Base-by-base conservation (phyloP, 2,113 vertebrate genomes). In the Spea bombifrons region DNA sequence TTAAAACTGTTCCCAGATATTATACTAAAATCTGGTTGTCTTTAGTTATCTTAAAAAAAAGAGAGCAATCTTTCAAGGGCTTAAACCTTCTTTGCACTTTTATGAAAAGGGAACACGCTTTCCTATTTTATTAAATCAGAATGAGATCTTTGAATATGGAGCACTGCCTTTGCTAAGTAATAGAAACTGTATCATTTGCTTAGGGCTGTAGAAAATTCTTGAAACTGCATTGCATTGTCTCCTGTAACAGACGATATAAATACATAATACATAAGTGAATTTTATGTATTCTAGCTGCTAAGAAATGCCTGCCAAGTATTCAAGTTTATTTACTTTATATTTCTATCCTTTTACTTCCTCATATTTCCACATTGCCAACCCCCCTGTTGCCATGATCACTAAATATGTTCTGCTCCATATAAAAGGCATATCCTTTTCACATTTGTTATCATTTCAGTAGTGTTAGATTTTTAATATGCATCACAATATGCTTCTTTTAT, bases 21-120 rank as follows among this genome's bases (percentile, higher is more conserved):
- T 2, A 30, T 30, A 30, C 30, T 30, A 30, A 30, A 30, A 30
- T 30, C 30, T 30, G 30, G 30, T 30, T 30, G 30, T 30, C 30
- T 30, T 30, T 30, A 30, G 30, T 30, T 30, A 30, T 30, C 30
- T 30, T 30, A 30, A 30, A 30, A 30, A 30, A 30, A 2, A 30
- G 30, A 30, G 30, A 30, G 30, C 30, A 30, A 30, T 30, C 30
- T 30, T 30, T 30, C 30, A 30, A 30, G 30, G 30, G 30, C 2
- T 30, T 30, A 30, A 30, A 30, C 30, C 30, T 30, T 30, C 30
- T 30, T 30, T 30, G 30, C 30, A 30, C 30, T 30, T 30, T 30
- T 30, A 30, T 30, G 72, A 49, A 48, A 10, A 48, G 64, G 98
- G 69, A 94, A 91, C 85, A 98, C 92, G 66, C 92, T 95, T 84